phyloP scores from a whole-genome alignment of 2,888 invertebrate genomes.

The Polylopha cassiicola region DNA sequence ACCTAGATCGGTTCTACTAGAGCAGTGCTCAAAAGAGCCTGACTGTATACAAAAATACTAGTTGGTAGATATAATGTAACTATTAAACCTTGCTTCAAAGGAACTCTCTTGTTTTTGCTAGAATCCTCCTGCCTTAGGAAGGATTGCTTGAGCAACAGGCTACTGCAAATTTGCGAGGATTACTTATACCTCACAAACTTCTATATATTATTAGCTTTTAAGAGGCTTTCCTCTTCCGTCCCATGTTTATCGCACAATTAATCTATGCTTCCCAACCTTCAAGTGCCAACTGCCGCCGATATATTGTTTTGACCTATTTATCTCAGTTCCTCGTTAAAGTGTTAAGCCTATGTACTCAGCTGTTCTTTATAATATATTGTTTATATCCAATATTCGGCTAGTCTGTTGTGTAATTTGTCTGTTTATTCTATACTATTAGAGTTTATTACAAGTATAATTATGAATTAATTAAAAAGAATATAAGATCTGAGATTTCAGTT shows the following conservation, averaged over 20 bases:
- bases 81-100: too few species aligned
- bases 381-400: slow-evolving; percentile 17
- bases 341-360: slow-evolving; percentile 9
- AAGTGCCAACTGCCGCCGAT: slow-evolving; percentile 27
- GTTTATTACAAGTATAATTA: slow-evolving; percentile 12
- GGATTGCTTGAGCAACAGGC: too few species aligned
- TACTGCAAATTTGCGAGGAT: too few species aligned
- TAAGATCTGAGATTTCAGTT: not conserved
- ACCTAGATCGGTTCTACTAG: too few species aligned
- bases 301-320: not conserved
- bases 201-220: too few species aligned
- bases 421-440: slow-evolving; percentile 20
- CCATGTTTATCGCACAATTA: slow-evolving; percentile 5
- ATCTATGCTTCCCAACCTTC: slow-evolving; percentile 21
- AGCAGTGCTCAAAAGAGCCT: too few species aligned
- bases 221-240: not conserved
- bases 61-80: too few species aligned
- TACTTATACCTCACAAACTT: too few species aligned
- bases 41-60: too few species aligned
- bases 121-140: too few species aligned
- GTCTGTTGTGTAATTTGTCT: slow-evolving; percentile 20
- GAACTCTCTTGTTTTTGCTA: too few species aligned
- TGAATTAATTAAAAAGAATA: slow-evolving; percentile 1
- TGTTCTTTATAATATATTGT: slow-evolving; percentile 9
- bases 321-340: slow-evolving; percentile 2